Conservation (phyloP, 2,888 invertebrate genomes). For the Drosophila recens region DNA sequence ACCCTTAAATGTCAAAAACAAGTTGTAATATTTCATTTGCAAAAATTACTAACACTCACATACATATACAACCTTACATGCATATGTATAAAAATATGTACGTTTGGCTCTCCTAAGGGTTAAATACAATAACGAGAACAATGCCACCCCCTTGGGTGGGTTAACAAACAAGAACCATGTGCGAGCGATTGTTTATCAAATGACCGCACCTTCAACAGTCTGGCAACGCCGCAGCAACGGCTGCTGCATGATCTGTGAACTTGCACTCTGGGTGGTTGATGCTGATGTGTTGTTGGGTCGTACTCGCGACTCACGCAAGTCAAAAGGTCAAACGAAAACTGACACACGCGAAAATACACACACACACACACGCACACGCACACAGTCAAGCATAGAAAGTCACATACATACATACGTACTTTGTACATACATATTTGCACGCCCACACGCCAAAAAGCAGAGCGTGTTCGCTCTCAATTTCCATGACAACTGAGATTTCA, state of each 20-base stretch:
- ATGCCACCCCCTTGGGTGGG: slow-evolving; percentile 70
- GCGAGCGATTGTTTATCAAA: slow-evolving; percentile 5
- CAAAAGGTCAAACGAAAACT: slow-evolving; percentile 72
- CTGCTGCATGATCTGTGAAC: slow-evolving; percentile 49
- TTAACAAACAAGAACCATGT: slow-evolving; percentile 19
- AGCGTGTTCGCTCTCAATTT: slow-evolving; percentile 32
- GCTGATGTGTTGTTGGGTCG: no score
- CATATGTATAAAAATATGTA: slow-evolving; percentile 11
- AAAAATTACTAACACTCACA: slow-evolving; percentile 46
- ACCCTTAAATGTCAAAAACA: slow-evolving; percentile 63
- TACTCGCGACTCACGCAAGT: slow-evolving; percentile 47
- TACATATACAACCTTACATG: background rate
- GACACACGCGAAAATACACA: slow-evolving; percentile 21
- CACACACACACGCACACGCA: slow-evolving; percentile 1
- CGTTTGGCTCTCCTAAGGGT: slow-evolving; percentile 61
- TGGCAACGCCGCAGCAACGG: slow-evolving; percentile 55
- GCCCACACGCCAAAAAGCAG: slow-evolving; percentile 19
- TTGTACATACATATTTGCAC: slow-evolving; percentile 23
- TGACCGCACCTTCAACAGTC: slow-evolving; percentile 23
- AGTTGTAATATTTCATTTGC: slow-evolving; percentile 71
- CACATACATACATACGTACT: slow-evolving; percentile 12
- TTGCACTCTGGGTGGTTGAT: slow-evolving; percentile 52
- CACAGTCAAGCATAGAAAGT: slow-evolving; percentile 9
- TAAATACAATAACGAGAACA: slow-evolving; percentile 55
- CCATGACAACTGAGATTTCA: slow-evolving; percentile 34